Evolutionary conservation across 2,113 vertebrate genomes (phyloP), one percentile per base, ranked within the genome.

Genomic region (Oophaga pumilio): DNA sequence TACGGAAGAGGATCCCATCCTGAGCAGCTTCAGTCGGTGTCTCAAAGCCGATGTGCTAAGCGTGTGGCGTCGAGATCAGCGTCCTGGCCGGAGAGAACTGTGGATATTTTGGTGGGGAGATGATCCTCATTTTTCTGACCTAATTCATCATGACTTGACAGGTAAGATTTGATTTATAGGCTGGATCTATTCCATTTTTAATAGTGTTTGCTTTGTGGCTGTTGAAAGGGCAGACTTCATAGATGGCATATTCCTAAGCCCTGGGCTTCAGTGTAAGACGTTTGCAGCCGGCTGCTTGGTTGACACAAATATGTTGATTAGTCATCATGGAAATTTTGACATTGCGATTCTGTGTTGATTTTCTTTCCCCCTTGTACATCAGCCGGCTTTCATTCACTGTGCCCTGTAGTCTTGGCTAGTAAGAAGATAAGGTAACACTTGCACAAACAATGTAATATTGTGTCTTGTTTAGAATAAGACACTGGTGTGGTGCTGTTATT

Each of bases 21-120:
- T 99, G 85, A 97, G 97, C 96, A 99, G 97, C 93, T 99, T 98
- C 95, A 98, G 98, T 91, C 96, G 97, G 92, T 99, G 98, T 90
- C 94, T 99, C 89, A 99, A 98, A 94, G 96, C 97, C 6, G 97
- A 99, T 77, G 96, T 99, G 81, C 94, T 99, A 84, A 97, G 97
- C 3, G 97, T 99, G 77, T 99, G 98, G 98, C 94, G 97, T 85
- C 94, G 98, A 89, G 97, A 98, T 93, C 97, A 98, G 94, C 93
- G 96, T 89, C 97, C 94, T 15, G 98, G 98, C 69, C 96, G 97
- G 91, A 94, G 97, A 92, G 98, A 99, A 90, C 95, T 99, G 18
- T 98, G 97, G 98, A 97, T 99, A 90, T 99, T 98, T 93, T 99
- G 98, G 98, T 99, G 98, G 98, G 98, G 97, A 56, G 97, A 99